phyloP scores from a whole-genome alignment of 2,797 vertebrate species.

The Anomalospiza imberbis region DNA sequence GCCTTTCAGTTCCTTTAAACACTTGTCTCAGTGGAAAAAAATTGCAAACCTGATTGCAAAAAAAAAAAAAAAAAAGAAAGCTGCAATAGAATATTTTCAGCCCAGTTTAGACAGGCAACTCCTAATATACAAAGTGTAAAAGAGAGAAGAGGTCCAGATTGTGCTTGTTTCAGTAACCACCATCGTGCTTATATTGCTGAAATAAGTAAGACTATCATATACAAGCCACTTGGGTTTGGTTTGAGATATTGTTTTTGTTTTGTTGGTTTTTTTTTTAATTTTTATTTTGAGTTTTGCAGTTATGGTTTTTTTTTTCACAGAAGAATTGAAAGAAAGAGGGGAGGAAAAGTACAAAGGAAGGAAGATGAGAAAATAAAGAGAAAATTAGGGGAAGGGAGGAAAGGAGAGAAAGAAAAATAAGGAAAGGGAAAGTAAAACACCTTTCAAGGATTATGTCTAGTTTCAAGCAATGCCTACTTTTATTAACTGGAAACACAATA shows the following conservation, averaged over 20 bases:
- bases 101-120: not conserved
- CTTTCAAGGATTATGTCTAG: not conserved
- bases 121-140: not conserved
- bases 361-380: not conserved
- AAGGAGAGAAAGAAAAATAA: not conserved
- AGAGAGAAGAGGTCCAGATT: not conserved
- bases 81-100: not conserved
- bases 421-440: not conserved
- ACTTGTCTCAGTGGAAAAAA: not conserved
- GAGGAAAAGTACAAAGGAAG: not conserved
- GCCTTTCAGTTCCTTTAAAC: not conserved
- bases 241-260: not conserved
- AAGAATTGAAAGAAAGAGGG: not conserved
- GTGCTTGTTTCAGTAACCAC: not conserved
- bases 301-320: not conserved
- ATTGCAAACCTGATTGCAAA: not conserved
- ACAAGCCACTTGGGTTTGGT: not conserved
- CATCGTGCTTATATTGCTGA: not conserved
- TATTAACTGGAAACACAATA: constrained; percentile 10
- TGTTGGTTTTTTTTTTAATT: not conserved
- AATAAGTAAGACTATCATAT: not conserved
- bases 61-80: not conserved
- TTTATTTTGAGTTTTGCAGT: not conserved
- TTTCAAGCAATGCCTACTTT: constrained; percentile 3
- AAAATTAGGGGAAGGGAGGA: not conserved